Base-by-base conservation (phyloP, 2,113 vertebrate species). In the Dromaius novaehollandiae region DNA sequence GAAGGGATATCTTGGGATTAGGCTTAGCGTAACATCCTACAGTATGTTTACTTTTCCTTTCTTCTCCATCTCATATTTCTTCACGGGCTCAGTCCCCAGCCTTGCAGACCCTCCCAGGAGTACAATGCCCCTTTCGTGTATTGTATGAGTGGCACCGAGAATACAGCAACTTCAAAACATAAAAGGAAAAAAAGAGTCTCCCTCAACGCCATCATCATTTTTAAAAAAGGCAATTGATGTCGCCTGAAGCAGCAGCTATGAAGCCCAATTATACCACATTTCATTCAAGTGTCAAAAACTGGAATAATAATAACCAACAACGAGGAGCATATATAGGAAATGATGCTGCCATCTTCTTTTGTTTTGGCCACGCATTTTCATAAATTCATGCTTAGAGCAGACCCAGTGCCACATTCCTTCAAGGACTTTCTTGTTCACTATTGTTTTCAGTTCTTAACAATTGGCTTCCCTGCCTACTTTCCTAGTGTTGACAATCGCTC, bases 221-320 rank as follows among this genome's bases (percentile, higher is more conserved):
- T 98, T 96, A 96, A 98, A 98, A 97, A 97, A 86, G 87, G 88
- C 91, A 97, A 97, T 96, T 97, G 96, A 97, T 97, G 97, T 97
- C 79, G 77, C 97, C 97, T 93, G 92, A 95, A 97, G 97, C 85
- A 56, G 93, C 97, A 84, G 92, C 93, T 96, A 56, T 75, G 97
- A 97, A 96, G 95, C 94, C 96, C 97, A 97, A 96, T 98, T 97
- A 97, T 94, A 97, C 93, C 96, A 97, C 93, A 97, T 97, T 97
- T 97, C 97, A 98, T 97, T 97, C 95, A 96, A 96, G 95, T 98
- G 96, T 98, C 97, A 97, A 97, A 96, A 97, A 96, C 88, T 98
- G 97, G 95, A 98, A 97, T 98, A 98, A 97, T 91, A 96, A 96
- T 94, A 91, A 84, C 94, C 63, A 88, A 94, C 95, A 94, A 94